phyloP scores from a whole-genome alignment of 2,888 invertebrate species.

The Dichetophora obliterata region DNA sequence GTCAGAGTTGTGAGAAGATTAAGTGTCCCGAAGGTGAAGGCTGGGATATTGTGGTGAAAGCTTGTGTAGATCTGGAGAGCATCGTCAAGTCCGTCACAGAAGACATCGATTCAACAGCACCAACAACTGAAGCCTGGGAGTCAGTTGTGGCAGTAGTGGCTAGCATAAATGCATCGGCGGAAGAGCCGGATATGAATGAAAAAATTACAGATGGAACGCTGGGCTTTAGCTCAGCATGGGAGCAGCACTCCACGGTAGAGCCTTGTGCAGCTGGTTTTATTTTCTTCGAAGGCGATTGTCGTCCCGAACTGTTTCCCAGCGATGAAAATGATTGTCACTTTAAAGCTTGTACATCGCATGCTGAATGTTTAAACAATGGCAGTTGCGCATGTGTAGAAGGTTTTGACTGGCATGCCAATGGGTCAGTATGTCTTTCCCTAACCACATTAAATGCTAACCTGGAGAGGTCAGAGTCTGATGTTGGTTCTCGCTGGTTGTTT shows the following conservation, averaged over 20 bases:
- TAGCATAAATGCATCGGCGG: not conserved
- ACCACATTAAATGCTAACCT: not conserved
- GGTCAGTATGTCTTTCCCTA: not conserved
- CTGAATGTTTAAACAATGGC: constrained; percentile 5
- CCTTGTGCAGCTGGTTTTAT: constrained; percentile 53
- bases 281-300: constrained; percentile 55
- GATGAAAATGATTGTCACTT: constrained; percentile 47
- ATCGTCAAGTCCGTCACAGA: not conserved
- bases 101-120: not conserved
- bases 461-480: not conserved
- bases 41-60: not conserved
- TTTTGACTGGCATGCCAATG: not conserved
- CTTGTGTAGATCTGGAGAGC: not conserved
- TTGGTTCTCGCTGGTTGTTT: not conserved
- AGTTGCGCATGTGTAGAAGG: not conserved
- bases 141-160: not conserved
- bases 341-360: constrained; percentile 35
- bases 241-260: not conserved
- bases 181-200: not conserved
- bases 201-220: not conserved
- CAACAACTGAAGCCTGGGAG: not conserved
- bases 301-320: constrained; percentile 56
- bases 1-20: not conserved
- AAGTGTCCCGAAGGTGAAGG: not conserved
- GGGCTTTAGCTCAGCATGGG: not conserved